A percentile compares a stretch with the other conserved stretches of the same genome.
phyloP scores from a whole-genome alignment of 2,888 invertebrate genomes.

The Nomada flava region DNA sequence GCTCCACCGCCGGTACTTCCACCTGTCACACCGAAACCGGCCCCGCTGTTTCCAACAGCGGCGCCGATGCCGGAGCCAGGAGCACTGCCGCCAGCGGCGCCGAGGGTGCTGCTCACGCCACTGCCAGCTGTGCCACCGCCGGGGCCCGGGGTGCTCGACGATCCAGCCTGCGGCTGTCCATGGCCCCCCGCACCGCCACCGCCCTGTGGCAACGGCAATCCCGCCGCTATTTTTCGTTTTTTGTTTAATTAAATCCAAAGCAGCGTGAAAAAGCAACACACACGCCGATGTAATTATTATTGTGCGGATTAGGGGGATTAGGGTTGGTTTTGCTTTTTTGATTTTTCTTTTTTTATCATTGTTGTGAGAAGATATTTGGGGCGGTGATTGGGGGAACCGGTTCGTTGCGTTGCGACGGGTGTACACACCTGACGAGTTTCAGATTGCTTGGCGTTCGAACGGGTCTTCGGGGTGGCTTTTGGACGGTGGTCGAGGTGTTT shows the following conservation, averaged over 20 bases:
- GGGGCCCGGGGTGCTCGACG: conserved; percentile 78
- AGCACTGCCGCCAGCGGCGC: conserved; percentile 63
- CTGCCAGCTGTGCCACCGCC: conserved; percentile 73
- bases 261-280: conserved; percentile 62
- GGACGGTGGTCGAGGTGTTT: too few relatives aligned
- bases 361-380: background rate
- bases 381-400: too few relatives aligned
- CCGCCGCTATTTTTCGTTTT: conserved; percentile 78
- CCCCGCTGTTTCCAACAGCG: conserved; percentile 80
- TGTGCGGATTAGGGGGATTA: background rate
- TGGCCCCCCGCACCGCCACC: conserved; percentile 86
- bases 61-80: conserved; percentile 65
- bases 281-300: conserved; percentile 42
- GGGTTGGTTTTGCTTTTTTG: background rate
- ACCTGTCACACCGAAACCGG: conserved; percentile 82
- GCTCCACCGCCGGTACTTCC: conserved; percentile 86
- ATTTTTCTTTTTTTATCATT: background rate
- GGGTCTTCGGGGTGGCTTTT: background rate
- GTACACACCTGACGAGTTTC: conserved; percentile 22
- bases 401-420: background rate
- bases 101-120: conserved; percentile 83
- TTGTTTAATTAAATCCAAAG: conserved; percentile 36
- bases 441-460: background rate
- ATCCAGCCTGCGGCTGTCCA: conserved; percentile 84
- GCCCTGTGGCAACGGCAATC: conserved; percentile 85